A percentile compares a stretch with the other conserved stretches of the same genome.
Conservation (phyloP, 2,888 invertebrate genomes). For the Leucophenga maculata region DNA sequence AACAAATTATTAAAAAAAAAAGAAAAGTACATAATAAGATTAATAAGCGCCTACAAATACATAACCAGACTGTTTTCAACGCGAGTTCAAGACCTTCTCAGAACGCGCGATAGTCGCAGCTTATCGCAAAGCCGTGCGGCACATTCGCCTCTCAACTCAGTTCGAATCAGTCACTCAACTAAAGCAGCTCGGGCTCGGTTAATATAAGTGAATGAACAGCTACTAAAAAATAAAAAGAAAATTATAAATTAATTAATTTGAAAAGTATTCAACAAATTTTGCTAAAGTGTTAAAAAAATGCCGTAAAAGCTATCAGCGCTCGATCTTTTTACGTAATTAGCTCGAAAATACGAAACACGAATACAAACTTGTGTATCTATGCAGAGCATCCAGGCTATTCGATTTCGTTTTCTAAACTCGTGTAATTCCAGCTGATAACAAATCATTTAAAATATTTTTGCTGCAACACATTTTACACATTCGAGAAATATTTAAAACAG, state of each 20-base stretch:
- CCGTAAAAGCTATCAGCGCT: too few species aligned
- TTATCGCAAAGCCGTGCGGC: slow-evolving; percentile 16
- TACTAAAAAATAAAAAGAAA: not conserved
- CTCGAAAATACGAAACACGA: too few species aligned
- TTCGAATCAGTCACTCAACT: not conserved
- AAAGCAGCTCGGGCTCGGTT: too few species aligned
- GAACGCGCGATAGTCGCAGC: slow-evolving; percentile 58
- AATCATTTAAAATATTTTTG: not conserved
- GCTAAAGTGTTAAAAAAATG: too few species aligned
- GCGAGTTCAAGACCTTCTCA: slow-evolving; percentile 66
- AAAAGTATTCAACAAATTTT: not conserved
- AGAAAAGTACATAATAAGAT: slow-evolving; percentile 28
- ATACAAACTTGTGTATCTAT: too few species aligned
- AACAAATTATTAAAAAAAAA: not conserved
- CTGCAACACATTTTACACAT: not conserved
- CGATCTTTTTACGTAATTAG: too few species aligned
- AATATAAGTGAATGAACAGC: not conserved
- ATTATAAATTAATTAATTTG: not conserved
- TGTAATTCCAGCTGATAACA: slow-evolving; percentile 2
- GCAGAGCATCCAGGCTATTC: not conserved
- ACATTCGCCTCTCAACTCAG: not conserved
- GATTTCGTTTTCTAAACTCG: not conserved
- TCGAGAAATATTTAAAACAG: not conserved
- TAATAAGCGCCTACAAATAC: slow-evolving; percentile 20
- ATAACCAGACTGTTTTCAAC: slow-evolving; percentile 27